phyloP scores from a whole-genome alignment of 2,113 vertebrate genomes.

The Oryzias melastigma region DNA sequence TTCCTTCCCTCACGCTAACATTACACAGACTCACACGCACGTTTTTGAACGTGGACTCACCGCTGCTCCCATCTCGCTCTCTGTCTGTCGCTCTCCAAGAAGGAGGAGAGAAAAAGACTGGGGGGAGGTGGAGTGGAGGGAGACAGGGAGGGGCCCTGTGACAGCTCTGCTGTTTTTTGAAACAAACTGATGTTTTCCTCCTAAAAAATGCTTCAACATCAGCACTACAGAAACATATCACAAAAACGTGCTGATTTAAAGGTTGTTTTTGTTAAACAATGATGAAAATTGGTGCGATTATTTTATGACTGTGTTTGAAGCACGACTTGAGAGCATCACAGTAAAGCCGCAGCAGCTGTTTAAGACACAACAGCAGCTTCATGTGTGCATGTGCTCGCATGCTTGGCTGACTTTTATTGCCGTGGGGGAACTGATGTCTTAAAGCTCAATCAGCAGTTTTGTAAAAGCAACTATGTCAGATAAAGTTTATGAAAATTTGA shows the following conservation, averaged over 20 bases:
- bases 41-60: constrained; percentile 15
- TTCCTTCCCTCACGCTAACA: constrained; percentile 5
- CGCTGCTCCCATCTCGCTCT: constrained; percentile 12
- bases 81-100: constrained; percentile 18
- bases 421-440: not conserved
- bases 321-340: too few relatives aligned
- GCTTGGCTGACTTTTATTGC: constrained; percentile 4
- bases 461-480: constrained; percentile 47
- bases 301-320: too few relatives aligned
- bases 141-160: constrained; percentile 7
- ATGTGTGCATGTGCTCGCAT: not conserved
- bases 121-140: not conserved
- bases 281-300: too few relatives aligned
- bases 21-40: constrained; percentile 6
- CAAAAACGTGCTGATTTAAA: too few relatives aligned
- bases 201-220: too few relatives aligned
- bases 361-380: not conserved
- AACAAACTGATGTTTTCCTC: too few relatives aligned
- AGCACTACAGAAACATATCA: too few relatives aligned
- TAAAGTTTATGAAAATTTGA: constrained; percentile 49
- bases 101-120: constrained; percentile 11
- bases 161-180: not conserved
- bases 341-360: not conserved
- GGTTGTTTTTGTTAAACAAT: too few relatives aligned
- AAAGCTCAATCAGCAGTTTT: constrained; percentile 32